These are phyloP conservation scores for Urophycis tenuis DNA, from an alignment of 2,797 vertebrate genomes.

Conservation along the genomic window DNA sequence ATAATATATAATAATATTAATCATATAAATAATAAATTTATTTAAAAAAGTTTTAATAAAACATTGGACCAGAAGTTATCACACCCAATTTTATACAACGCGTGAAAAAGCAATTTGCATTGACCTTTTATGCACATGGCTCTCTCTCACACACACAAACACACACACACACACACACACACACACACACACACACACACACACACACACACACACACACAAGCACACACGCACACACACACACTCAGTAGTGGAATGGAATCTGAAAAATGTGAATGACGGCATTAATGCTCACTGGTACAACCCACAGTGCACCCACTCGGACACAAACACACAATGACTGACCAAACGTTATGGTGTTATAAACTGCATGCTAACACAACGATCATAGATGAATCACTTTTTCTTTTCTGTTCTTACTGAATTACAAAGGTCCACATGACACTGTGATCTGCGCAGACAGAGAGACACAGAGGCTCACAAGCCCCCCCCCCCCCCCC, in stretches of 20 bases:
- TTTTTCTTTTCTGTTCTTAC: neutral
- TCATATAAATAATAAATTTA: neutral
- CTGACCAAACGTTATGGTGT: neutral
- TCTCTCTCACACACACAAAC: too few species aligned
- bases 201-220: constrained; percentile 10
- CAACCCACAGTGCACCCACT: constrained; percentile 24
- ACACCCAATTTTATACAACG: neutral
- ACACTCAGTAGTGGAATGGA: constrained; percentile 49
- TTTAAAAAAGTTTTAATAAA: neutral
- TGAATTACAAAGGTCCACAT: neutral
- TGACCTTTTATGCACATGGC: neutral
- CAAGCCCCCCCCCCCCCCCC: too few species aligned
- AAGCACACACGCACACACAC: constrained; percentile 1
- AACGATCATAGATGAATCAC: neutral
- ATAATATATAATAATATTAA: neutral
- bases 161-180: too few species aligned
- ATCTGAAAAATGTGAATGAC: constrained; percentile 53
- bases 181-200: neutral
- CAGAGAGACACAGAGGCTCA: too few species aligned
- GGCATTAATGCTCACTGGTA: constrained; percentile 46
- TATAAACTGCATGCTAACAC: neutral
- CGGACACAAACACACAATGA: constrained; percentile 12
- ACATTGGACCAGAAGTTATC: neutral
- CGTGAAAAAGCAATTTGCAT: neutral
- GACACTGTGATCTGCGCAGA: neutral